Evolutionary conservation across 2,113 vertebrate genomes (phyloP).

Genomic region (Xiphophorus maculatus): DNA sequence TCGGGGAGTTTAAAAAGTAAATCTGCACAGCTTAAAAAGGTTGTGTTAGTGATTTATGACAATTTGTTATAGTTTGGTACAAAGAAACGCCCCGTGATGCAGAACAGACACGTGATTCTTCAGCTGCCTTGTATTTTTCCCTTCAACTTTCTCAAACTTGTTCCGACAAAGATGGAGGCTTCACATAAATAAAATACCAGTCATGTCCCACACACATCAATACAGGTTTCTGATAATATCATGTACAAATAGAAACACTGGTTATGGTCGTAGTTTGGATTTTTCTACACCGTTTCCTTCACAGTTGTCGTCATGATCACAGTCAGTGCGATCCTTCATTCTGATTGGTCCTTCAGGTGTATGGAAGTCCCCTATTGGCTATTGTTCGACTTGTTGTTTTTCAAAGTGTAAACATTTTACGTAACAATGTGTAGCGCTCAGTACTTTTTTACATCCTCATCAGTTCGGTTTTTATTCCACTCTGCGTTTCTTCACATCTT

Average conservation of each 20-base stretch:
- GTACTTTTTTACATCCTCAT: not conserved
- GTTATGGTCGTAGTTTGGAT: conserved; percentile 23
- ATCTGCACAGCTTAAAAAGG: conserved; percentile 26
- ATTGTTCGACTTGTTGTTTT: not conserved
- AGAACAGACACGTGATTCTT: conserved; percentile 36
- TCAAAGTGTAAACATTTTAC: conserved; percentile 50
- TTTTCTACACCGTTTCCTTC: conserved; percentile 18
- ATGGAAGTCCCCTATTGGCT: conserved; percentile 5
- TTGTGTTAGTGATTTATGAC: conserved; percentile 14
- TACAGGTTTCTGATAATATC: conserved; percentile 33
- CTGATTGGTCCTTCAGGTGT: conserved; percentile 19
- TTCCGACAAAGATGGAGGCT: conserved; percentile 20
- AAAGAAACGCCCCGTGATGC: conserved; percentile 32
- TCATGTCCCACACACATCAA: conserved; percentile 48
- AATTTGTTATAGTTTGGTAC: conserved; percentile 23
- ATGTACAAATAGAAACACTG: conserved; percentile 65
- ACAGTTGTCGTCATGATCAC: not conserved
- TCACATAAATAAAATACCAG: conserved; percentile 34
- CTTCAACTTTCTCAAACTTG: not conserved
- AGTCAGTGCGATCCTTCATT: conserved; percentile 17
- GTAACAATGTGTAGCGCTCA: conserved; percentile 26
- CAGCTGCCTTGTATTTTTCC: conserved; percentile 54
- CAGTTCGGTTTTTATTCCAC: too few species aligned
- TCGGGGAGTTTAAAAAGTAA: not conserved
- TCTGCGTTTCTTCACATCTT: not conserved